Base-by-base conservation (phyloP, 2,888 invertebrate species). In the Exocentrus adspersus region DNA sequence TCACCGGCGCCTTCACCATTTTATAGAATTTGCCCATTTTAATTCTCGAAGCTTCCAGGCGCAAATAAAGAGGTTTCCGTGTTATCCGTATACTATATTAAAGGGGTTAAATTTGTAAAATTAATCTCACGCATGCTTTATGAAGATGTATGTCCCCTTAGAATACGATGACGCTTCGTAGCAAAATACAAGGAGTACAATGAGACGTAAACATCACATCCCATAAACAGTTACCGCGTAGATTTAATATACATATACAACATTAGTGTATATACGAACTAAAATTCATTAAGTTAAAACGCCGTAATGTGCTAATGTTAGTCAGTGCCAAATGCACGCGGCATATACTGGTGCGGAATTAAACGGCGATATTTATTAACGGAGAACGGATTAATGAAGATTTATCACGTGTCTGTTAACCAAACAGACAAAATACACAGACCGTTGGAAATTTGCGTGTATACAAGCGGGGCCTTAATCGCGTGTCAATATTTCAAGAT, bases 311-410 rank as follows among this genome's bases (percentile, higher is more conserved):
- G 37, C 37, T n/a, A 2, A 37, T 37, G 37, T 37, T 37, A 37
- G 37, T 37, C 37, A 37, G 37, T 37, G 37, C 37, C 37, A 37
- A 37, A 37, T 37, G 37, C 37, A 37, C 4, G n/a, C 37, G 37
- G 37, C 37, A 14, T n/a, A 37, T 2, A n/a, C 37, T 37, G 37
- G 12, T n/a, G 37, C 12, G 1, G 12, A 12, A 37, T 37, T 37
- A 37, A 37, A 37, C 14, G n/a, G 37, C 37, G n/a, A 12, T 37
- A 37, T 37, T 37, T 37, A 37, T 37, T 37, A 37, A 37, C 37
- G 37, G 37, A 12, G 12, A 37, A 37, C 5, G 37, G 12, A 37
- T 37, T 37, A 37, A 37, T 37, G 37, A 2, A 14, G 12, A 37
- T 37, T 37, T 37, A 37, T 37, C 14, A 37, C 37, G n/a, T 37